These are phyloP conservation scores for Dreissena rostriformis DNA, from an alignment of 1,140 invertebrate species.

Conservation along the genomic window DNA sequence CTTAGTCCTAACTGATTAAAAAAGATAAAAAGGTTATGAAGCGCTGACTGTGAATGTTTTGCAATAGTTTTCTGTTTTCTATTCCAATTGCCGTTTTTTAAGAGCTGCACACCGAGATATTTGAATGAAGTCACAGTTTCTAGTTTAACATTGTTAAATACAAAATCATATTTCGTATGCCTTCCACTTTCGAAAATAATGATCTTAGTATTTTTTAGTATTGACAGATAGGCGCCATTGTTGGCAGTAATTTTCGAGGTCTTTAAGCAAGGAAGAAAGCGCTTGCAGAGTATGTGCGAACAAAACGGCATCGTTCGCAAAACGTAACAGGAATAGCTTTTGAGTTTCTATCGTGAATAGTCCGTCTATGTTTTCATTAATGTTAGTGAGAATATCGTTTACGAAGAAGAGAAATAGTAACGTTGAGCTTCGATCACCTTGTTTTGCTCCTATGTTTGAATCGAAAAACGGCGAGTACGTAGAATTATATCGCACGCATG, in stretches of 20 bases:
- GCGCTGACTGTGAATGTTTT: constrained; percentile 12
- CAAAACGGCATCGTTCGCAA: constrained; percentile 28
- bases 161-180: constrained; percentile 26
- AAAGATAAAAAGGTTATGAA: constrained; percentile 9
- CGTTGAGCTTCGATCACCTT: constrained; percentile 8
- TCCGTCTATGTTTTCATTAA: constrained; percentile 25
- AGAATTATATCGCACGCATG: constrained; percentile 21
- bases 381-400: constrained; percentile 26
- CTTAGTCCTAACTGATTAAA: constrained; percentile 1
- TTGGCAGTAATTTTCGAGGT: constrained; percentile 11
- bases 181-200: constrained; percentile 28
- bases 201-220: constrained; percentile 4
- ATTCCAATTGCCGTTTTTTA: constrained; percentile 41
- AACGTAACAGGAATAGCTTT: constrained; percentile 18
- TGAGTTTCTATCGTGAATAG: neutral
- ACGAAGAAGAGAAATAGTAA: constrained; percentile 31
- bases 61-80: constrained; percentile 33
- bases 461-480: neutral
- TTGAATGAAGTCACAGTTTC: constrained; percentile 19
- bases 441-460: constrained; percentile 27
- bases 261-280: constrained; percentile 11
- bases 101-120: constrained; percentile 27
- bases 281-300: constrained; percentile 21
- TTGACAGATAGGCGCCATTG: constrained; percentile 14
- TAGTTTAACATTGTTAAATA: constrained; percentile 3